phyloP scores from a whole-genome alignment of 2,888 invertebrate genomes.

The Leptarthrus brevirostris region DNA sequence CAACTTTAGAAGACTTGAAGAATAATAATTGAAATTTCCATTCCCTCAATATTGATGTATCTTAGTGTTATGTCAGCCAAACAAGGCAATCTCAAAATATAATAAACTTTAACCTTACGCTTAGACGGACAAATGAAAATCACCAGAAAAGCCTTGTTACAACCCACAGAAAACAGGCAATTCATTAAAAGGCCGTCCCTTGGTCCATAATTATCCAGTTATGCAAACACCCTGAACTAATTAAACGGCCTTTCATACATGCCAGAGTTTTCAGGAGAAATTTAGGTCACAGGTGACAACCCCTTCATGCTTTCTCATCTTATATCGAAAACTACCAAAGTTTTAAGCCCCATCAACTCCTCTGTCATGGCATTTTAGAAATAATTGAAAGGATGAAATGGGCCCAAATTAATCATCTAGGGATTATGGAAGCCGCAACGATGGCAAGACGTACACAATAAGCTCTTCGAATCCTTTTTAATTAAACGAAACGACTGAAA shows the following conservation, averaged over 20 bases:
- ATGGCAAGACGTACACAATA: constrained; percentile 36
- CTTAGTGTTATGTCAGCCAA: too few species aligned
- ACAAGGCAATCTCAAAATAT: too few species aligned
- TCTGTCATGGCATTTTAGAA: constrained; percentile 13
- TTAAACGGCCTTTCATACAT: constrained; percentile 27
- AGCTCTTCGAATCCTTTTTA: constrained; percentile 36
- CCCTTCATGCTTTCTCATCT: constrained; percentile 13
- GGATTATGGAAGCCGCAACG: constrained; percentile 37
- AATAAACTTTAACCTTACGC: too few species aligned
- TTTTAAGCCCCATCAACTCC: constrained; percentile 38
- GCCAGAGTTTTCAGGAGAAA: neutral
- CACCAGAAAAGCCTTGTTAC: constrained; percentile 1
- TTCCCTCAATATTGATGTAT: too few species aligned
- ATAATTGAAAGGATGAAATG: constrained; percentile 43
- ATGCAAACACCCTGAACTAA: constrained; percentile 35
- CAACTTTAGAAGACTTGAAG: too few species aligned
- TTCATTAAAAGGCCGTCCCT: constrained; percentile 40
- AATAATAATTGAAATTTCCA: too few species aligned
- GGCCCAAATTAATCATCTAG: constrained; percentile 45
- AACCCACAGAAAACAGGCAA: constrained; percentile 2
- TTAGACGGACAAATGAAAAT: constrained; percentile 14
- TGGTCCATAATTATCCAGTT: constrained; percentile 38
- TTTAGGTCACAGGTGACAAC: constrained; percentile 38
- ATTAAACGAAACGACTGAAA: constrained; percentile 43
- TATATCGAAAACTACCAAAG: constrained; percentile 44